These are phyloP conservation scores for Cecidostiba fungosa DNA, from an alignment of 2,888 invertebrate species.

Conservation along the genomic window DNA sequence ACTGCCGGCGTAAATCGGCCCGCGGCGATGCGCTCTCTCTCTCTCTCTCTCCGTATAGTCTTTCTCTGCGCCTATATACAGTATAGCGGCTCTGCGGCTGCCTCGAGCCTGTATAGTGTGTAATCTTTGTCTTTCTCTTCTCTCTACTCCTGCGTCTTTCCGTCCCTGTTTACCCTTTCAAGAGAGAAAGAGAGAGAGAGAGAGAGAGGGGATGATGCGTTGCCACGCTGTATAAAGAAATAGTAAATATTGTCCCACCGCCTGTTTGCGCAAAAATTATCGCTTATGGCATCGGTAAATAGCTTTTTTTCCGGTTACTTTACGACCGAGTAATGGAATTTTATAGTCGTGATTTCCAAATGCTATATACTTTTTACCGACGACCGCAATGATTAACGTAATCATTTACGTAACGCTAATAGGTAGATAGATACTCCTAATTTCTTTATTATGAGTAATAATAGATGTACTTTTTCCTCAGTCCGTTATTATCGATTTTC, in stretches of 20 bases:
- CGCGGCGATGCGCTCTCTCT: slow-evolving; percentile 2
- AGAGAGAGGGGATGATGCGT: not conserved
- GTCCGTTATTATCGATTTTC: too few relatives aligned
- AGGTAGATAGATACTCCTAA: too few relatives aligned
- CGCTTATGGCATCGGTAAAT: not conserved
- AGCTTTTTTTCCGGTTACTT: not conserved
- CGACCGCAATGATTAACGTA: not conserved
- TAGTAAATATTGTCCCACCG: slow-evolving; percentile 2
- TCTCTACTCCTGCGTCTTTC: too few relatives aligned
- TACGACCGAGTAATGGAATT: not conserved
- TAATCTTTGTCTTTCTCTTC: slow-evolving; percentile 8
- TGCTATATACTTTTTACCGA: not conserved
- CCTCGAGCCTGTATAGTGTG: slow-evolving; percentile 14
- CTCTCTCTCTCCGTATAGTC: not conserved
- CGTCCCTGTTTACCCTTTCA: slow-evolving; percentile 21
- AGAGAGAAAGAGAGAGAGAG: not conserved
- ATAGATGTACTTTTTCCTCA: too few relatives aligned
- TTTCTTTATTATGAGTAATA: too few relatives aligned
- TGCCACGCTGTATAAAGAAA: not conserved
- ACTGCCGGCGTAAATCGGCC: slow-evolving; percentile 39
- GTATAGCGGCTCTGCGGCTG: not conserved
- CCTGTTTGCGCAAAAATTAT: slow-evolving; percentile 41
- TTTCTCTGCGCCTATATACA: not conserved
- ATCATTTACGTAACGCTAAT: too few relatives aligned
- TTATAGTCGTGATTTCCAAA: not conserved